These are phyloP conservation scores for Otocyon megalotis DNA, from an alignment of 2,113 vertebrate genomes.

Conservation along the genomic window DNA sequence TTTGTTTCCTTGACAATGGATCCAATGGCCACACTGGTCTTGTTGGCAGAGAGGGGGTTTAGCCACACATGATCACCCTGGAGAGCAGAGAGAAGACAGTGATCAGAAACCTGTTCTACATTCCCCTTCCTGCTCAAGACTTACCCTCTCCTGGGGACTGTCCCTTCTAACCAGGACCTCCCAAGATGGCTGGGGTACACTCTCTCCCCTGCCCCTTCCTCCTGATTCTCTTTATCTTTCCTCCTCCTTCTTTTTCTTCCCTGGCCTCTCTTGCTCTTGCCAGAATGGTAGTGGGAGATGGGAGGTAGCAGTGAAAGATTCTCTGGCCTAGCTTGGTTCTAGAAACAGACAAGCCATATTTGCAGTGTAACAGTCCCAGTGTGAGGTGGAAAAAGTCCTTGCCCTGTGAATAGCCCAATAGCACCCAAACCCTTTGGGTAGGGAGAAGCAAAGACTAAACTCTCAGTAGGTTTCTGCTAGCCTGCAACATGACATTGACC, in stretches of 20 bases:
- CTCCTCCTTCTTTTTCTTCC: no score
- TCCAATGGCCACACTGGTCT: constrained; percentile 90
- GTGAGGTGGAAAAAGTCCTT: background rate
- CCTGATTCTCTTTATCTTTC: no score
- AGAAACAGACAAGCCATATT: background rate
- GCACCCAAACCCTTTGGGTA: background rate
- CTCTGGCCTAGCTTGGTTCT: background rate
- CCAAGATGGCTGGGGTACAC: background rate
- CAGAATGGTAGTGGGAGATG: background rate
- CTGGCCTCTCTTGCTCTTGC: background rate
- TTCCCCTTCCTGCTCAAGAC: background rate
- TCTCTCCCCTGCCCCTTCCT: no score
- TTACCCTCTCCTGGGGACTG: background rate
- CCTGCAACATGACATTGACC: background rate
- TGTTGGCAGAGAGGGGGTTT: constrained; percentile 82
- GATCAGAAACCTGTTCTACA: background rate
- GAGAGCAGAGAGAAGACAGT: constrained; percentile 37
- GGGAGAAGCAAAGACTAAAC: background rate
- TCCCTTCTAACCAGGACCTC: background rate
- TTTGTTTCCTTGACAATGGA: constrained; percentile 92
- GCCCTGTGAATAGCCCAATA: background rate
- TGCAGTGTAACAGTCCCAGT: background rate
- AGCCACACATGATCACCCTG: constrained; percentile 98
- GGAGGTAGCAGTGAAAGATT: background rate
- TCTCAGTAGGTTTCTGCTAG: background rate